Percentiles rank a stretch among this genome's conserved stretches.
phyloP scores from a whole-genome alignment of 2,113 vertebrate genomes.

The Osmerus mordax region DNA sequence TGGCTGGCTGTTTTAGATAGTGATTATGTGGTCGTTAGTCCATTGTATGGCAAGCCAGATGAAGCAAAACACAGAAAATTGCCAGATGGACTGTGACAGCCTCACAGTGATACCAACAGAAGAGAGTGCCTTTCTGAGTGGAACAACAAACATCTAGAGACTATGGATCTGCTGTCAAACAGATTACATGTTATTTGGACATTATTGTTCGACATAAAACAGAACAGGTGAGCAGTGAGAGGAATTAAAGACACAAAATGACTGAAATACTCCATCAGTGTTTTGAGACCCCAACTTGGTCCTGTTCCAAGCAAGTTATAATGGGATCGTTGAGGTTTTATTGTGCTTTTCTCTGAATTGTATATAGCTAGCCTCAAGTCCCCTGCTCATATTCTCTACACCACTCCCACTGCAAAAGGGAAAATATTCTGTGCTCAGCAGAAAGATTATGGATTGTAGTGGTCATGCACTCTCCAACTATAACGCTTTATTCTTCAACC shows the following conservation, averaged over 20 bases:
- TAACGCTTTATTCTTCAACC: no score
- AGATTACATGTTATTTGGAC: conserved; percentile 38
- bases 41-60: neutral
- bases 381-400: neutral
- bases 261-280: neutral
- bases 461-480: no score
- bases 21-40: neutral
- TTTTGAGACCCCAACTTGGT: neutral
- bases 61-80: neutral
- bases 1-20: neutral
- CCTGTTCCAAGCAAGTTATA: conserved; percentile 4
- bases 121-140: conserved; percentile 23
- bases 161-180: conserved; percentile 18
- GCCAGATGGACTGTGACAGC: conserved; percentile 13
- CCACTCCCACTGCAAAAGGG: no score
- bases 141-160: neutral
- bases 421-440: no score
- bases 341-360: neutral
- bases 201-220: neutral
- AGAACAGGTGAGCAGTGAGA: neutral
- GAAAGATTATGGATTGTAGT: no score
- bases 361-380: neutral
- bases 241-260: no score
- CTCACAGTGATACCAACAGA: conserved; percentile 13
- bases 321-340: conserved; percentile 11